Evolutionary conservation across 2,888 invertebrate genomes (phyloP).

Genomic region (Drosophila hawaiiensis): DNA sequence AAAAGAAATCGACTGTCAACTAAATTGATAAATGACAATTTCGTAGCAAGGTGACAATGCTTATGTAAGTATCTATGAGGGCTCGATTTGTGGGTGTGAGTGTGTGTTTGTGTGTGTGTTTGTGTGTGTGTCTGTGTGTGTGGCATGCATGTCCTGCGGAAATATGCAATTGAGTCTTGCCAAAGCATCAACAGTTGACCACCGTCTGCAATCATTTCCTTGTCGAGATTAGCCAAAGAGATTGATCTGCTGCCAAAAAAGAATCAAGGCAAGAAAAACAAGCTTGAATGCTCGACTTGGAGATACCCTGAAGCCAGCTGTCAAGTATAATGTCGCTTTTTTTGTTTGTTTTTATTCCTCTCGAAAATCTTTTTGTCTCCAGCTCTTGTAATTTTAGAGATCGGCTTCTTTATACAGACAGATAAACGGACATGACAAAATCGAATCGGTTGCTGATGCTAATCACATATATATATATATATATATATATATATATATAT

Average conservation of each 20-base stretch:
- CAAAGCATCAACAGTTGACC: constrained; percentile 25
- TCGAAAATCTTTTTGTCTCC: not conserved
- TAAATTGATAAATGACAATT: constrained; percentile 82
- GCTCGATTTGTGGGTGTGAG: constrained; percentile 5
- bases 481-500: not conserved
- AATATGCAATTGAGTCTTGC: constrained; percentile 63
- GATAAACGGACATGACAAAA: not conserved
- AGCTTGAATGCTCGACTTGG: too few relatives aligned
- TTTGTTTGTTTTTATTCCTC: not conserved
- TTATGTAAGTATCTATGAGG: constrained; percentile 24
- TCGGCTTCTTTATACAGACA: not conserved
- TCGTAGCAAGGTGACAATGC: constrained; percentile 63
- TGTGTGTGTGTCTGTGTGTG: not conserved
- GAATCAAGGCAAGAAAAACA: constrained; percentile 7
- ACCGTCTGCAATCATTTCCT: constrained; percentile 64
- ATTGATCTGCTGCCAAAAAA: constrained; percentile 52
- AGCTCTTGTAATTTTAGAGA: not conserved
- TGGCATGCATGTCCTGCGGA: constrained; percentile 39
- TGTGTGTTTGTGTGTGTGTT: too few relatives aligned
- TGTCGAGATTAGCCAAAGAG: constrained; percentile 66
- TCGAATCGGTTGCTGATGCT: not conserved
- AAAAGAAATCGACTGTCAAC: constrained; percentile 83
- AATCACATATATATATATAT: not conserved
- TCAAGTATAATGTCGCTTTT: not conserved
- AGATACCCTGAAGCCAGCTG: not conserved